Evolutionary conservation across 2,888 invertebrate genomes (phyloP), one percentile per base, ranked within the genome.

Genomic region (Dryadula phaetusa): DNA sequence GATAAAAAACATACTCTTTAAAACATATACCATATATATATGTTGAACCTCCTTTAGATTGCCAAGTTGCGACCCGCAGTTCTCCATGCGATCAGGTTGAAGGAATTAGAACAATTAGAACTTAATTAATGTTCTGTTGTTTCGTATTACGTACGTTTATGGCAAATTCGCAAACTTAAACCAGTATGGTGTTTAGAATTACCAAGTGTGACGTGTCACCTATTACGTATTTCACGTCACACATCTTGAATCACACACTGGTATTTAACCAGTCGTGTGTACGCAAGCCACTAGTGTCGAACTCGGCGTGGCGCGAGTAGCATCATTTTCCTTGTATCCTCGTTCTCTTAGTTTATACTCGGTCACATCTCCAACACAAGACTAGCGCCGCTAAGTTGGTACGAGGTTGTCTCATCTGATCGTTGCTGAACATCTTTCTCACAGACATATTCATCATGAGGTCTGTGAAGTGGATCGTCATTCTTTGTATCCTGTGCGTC

Each of bases 301-400:
- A 32, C 52, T 16, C 4, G 28, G 10, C 28, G 6, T 4, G 3
- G 52, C 16, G 3, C 3, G 1, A 28, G 16, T 52, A 52, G 16
- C 4, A 52, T 28, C 16, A 28, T 28, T 28, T 28, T 28, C 52
- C 52, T 49, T 52, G 16, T 52, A 52, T 52, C 52, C 1, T 49
- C 25, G 14, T 22, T 25, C 22, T 14, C 14, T 22, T 14, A 22
- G 12, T 1, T 32, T 14, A 47, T 5, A 22, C n/a, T n/a, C 16
- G 44, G 8, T 8, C 44, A 8, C 16, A 42, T 18, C 20, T 46
- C 8, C 10, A 46, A 44, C 42, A 8, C 42, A 46, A 46, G 18
- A 18, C 10, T n/a, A n/a, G 18, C 1, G 18, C 44, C 3, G n/a
- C 7, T 44, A 44, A 44, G 42, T 18, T 8, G 16, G 3, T 20